These are phyloP conservation scores for Melanocharis versteri DNA, from an alignment of 2,113 vertebrate genomes.

Conservation along the genomic window DNA sequence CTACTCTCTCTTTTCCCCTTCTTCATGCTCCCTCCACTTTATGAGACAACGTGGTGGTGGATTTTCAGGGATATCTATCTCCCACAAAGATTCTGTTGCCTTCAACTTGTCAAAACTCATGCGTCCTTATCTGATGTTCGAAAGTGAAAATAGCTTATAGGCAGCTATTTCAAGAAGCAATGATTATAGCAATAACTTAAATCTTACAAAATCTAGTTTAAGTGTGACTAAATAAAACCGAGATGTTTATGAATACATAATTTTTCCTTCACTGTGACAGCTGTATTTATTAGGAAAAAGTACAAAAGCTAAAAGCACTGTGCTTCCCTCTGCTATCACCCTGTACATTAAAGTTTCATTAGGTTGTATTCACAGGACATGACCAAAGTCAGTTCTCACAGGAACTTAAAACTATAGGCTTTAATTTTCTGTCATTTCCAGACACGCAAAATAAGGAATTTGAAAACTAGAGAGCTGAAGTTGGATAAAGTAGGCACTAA, in stretches of 20 bases:
- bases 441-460: not conserved
- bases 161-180: not conserved
- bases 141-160: not conserved
- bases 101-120: conserved; percentile 28
- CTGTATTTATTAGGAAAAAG: not conserved
- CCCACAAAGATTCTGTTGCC: not conserved
- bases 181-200: not conserved
- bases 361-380: not conserved
- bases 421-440: not conserved
- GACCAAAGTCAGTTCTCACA: not conserved
- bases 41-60: not conserved
- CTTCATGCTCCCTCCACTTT: not conserved
- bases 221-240: not conserved
- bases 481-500: not conserved
- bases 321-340: not conserved
- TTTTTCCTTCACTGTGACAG: not conserved
- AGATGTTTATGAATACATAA: not conserved
- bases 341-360: not conserved
- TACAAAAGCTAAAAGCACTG: not conserved
- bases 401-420: not conserved
- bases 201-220: not conserved
- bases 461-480: not conserved
- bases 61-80: conserved; percentile 2
- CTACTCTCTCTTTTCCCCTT: not conserved
- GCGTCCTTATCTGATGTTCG: not conserved